Base-by-base conservation (phyloP, 2,888 invertebrate species). In the Blera fallax region DNA sequence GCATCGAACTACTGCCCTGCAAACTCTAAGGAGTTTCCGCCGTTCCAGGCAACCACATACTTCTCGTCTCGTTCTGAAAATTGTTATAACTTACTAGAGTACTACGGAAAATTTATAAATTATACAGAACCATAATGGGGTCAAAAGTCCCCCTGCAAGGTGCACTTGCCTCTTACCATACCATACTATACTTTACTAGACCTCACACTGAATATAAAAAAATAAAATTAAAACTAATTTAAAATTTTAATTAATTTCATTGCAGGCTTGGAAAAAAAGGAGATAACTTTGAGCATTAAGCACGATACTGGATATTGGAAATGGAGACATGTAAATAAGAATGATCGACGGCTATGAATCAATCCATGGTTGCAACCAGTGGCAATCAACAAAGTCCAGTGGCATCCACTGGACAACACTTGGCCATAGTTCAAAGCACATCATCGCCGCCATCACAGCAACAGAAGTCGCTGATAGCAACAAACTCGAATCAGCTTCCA, bases 321-420 rank as follows among this genome's bases (percentile, higher is more conserved):
- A 78, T 67, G 83, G 52, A 73, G 37, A 67, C 18, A 73, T 54
- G 45, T 50, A 67, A 72, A 62, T 60, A 78, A 87, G 84, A 82
- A 88, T 88, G 88, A 76, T 32, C 45, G 50, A 27, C 58, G 82
- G 87, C 82, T 82, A 87, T 88, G 87, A 88, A 85, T 85, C 84
- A 81, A 87, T 87, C 88, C 87, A 87, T 87, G 87, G 87, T 87
- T 84, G 87, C 87, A 85, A 84, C 87, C 87, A 88, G 81, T 87
- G 87, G 84, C 87, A 87, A 84, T 80, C 78, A 85, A 77, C 85
- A 77, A 73, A 87, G 87, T 87, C 87, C 88, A 88, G 87, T 88
- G 87, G 83, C 32, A 74, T 76, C 81, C 87, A 87, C 87, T 87
- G 88, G 88, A 87, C 88, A 87, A 50, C 65, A 77, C 40, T 65